Base-by-base conservation (phyloP, 2,888 invertebrate species). In the Callyntrura sp. region DNA sequence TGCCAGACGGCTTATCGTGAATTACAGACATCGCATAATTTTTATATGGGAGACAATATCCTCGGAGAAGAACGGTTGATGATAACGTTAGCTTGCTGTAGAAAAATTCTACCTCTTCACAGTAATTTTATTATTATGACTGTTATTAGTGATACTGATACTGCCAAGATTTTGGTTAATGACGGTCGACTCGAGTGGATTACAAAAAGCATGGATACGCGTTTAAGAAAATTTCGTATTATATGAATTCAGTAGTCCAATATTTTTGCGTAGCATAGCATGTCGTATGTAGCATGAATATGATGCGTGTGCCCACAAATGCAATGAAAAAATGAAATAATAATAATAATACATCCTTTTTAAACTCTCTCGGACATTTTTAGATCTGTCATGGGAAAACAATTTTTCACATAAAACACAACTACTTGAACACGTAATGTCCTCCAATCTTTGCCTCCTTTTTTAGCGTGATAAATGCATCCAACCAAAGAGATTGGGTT, bases 331-430 rank as follows among this genome's bases (percentile, higher is more conserved):
- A 57, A 62, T 62, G 70, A 17, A 43, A 43, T 43, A 70, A 70
- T 70, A 70, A 17, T 17, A 62, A 51, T 51, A n/a, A 25, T 25
- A 35, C 28, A 68, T 20, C 23, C 48, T 48, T 45, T 76, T 62
- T 1, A 48, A 62, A 65, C n/a, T 23, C 20, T 45, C 65, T 57
- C 82, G 57, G 65, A 45, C 82, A 82, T 43, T 45, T n/a, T 65
- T n/a, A 20, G 76, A 86, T 86, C 78, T 78, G 76, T 51, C 78
- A 86, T 86, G 85, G 85, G 85, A 86, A 86, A 86, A 45, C 73
- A n/a, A 60, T 85, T 76, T 76, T 76, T 85, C 85, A n/a, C 62
- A 76, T 85, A 65, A 12, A 65, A 48, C 76, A 48, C 48, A 76
- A 45, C 12, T 68, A 68, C 4, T n/a, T 5, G 35, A 35, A 9